Evolutionary conservation across 2,888 invertebrate genomes (phyloP).

Genomic region (Falcaria lacertinaria): DNA sequence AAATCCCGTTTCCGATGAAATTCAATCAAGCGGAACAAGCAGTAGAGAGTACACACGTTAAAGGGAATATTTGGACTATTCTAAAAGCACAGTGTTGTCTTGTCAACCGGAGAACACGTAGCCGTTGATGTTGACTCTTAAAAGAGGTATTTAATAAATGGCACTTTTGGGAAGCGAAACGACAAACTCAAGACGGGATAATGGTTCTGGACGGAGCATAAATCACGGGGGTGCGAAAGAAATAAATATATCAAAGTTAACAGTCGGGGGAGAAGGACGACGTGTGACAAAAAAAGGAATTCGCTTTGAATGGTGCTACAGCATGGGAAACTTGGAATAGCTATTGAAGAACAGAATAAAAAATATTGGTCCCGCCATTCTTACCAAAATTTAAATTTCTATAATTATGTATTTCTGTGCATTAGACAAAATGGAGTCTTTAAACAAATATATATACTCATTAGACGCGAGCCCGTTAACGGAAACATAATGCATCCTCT

Average conservation of each 20-base stretch:
- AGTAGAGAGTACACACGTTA: conserved; percentile 41
- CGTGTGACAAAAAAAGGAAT: conserved; percentile 48
- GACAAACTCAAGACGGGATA: conserved; percentile 46
- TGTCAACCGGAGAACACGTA: conserved; percentile 68
- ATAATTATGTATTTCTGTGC: no score
- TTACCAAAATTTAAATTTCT: no score
- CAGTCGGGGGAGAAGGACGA: conserved; percentile 44
- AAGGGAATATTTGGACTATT: conserved; percentile 44
- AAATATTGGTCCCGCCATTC: no score
- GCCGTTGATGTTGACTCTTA: conserved; percentile 68
- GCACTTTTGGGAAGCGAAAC: conserved; percentile 56
- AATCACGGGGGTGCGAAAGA: conserved; percentile 64
- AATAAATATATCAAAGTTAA: conserved; percentile 35
- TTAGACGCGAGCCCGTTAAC: conserved; percentile 37
- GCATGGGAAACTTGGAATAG: background rate
- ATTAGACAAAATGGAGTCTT: background rate
- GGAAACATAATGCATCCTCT: conserved; percentile 55
- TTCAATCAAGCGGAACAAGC: conserved; percentile 62
- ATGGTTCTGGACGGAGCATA: conserved; percentile 50
- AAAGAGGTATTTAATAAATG: conserved; percentile 64
- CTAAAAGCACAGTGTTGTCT: conserved; percentile 57
- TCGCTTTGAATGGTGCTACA: conserved; percentile 5
- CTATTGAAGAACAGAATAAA: background rate
- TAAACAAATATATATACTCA: conserved; percentile 18
- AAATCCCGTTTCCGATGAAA: conserved; percentile 62